Evolutionary conservation across 1,140 invertebrate genomes (phyloP), one percentile per base, ranked within the genome.

Genomic region (Phymorhynchus buccinoides): DNA sequence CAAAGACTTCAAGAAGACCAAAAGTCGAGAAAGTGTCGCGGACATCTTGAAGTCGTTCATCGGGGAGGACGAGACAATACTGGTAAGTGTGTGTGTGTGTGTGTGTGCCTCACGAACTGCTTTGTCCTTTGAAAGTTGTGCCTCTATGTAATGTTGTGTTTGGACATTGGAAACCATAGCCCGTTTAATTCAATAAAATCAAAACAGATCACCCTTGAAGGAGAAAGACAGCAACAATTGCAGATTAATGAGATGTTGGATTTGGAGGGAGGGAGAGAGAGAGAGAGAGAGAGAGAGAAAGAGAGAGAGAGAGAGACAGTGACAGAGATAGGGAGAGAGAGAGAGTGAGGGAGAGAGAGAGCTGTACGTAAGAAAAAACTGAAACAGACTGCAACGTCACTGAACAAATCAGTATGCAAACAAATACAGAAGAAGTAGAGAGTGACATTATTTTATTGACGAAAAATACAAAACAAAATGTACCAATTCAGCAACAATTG

Each of bases 1-100:
- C 86, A 99, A 98, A 95, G 97, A 99, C 93, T 99, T 98, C 92
- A 99, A 99, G 94, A 99, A 97, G n/a, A 98, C 97, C 4, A 96
- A 97, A 93, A 96, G 96, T 39, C 95, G 95, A 89, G 96, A 97
- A 62, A 96, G 98, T 89, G 96, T 99, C 42, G 95, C 96, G 86
- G 95, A 96, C 88, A 96, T 96, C 18, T 96, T 99, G 88, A 95
- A 94, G 89, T 96, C 96, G 85, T 99, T 99, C 92, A 96, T 97
- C 0, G 95, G 95, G 83, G 96, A 95, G 85, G 97, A 96, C 93
- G 95, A 96, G 75, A 96, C 96, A 90, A 95, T 96, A 89, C 94
- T 97, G 91, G 96, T 97, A 93, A 95, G 95, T 95, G 80, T 56
- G 52, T 1, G n/a, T n/a, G n/a, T n/a, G n/a, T n/a, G n/a, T n/a